Conservation (phyloP, 2,113 vertebrate genomes). For the Vireo altiloquus region DNA sequence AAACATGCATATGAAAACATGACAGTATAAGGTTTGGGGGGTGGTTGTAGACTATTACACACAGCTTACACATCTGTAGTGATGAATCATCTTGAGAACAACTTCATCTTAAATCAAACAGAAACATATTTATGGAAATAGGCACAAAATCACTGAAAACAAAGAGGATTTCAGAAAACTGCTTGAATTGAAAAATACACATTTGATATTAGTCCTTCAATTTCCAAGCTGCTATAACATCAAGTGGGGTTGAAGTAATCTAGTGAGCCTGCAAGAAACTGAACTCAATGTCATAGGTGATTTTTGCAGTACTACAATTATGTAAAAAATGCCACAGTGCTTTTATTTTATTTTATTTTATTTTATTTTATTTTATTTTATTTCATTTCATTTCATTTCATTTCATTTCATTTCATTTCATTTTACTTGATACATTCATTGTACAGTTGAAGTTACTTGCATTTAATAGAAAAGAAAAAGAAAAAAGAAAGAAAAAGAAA, state of each 20-base stretch:
- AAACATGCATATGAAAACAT: not conserved
- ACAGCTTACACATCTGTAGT: not conserved
- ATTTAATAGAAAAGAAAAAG: not conserved
- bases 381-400: not conserved
- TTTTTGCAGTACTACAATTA: not conserved
- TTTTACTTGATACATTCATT: not conserved
- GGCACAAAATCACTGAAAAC: not conserved
- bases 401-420: not conserved
- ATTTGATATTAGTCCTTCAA: not conserved
- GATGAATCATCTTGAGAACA: not conserved
- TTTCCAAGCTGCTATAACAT: not conserved
- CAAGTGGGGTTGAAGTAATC: not conserved
- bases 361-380: not conserved
- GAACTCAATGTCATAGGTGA: not conserved
- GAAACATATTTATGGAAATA: not conserved
- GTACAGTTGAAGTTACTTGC: not conserved
- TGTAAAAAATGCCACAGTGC: fast-evolving
- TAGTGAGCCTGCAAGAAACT: fast-evolving
- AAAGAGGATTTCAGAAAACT: not conserved
- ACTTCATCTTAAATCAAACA: not conserved
- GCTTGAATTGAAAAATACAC: not conserved
- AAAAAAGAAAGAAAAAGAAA: not conserved
- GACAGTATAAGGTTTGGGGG: not conserved
- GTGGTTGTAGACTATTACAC: not conserved
- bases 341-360: not conserved